Percentiles rank a stretch among this genome's conserved stretches.
Conservation (phyloP, 2,797 vertebrate genomes). For the Heterohyrax brucei region DNA sequence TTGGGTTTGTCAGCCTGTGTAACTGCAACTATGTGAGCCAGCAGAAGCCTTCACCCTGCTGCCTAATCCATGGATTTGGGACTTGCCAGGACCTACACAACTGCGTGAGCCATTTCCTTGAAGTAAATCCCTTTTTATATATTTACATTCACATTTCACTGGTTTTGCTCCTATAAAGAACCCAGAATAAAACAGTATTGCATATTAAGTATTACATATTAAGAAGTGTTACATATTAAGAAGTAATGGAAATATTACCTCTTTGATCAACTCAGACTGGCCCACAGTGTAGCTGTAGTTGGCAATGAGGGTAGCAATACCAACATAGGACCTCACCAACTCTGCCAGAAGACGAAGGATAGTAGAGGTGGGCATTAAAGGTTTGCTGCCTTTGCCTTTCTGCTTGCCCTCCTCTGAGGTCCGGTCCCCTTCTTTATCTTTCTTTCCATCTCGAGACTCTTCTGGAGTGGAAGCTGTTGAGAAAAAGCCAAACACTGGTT, state of each 20-base stretch:
- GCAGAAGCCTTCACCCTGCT: background rate
- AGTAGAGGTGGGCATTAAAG: conserved; percentile 98
- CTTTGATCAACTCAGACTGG: conserved; percentile 97
- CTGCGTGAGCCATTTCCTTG: background rate
- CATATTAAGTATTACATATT: conserved; percentile 1
- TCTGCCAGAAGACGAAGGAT: conserved; percentile 97
- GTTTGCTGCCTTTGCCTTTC: conserved; percentile 96
- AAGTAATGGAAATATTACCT: conserved; percentile 90
- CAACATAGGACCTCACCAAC: conserved; percentile 98
- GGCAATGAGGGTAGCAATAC: conserved; percentile 97
- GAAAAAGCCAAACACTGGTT: conserved; percentile 63
- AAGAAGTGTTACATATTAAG: conserved; percentile 41
- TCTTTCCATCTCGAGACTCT: conserved; percentile 97
- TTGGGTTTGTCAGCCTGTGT: background rate
- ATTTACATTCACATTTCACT: background rate
- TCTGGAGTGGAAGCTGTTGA: conserved; percentile 95
- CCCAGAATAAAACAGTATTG: background rate
- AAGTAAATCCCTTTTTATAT: background rate
- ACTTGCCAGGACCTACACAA: background rate
- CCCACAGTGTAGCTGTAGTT: conserved; percentile 98
- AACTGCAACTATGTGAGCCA: background rate
- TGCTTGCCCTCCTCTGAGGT: conserved; percentile 94
- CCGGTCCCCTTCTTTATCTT: conserved; percentile 96
- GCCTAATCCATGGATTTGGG: background rate
- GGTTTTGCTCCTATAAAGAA: background rate